Evolutionary conservation across 2,113 vertebrate species (phyloP).

Genomic region (Heterocephalus glaber): DNA sequence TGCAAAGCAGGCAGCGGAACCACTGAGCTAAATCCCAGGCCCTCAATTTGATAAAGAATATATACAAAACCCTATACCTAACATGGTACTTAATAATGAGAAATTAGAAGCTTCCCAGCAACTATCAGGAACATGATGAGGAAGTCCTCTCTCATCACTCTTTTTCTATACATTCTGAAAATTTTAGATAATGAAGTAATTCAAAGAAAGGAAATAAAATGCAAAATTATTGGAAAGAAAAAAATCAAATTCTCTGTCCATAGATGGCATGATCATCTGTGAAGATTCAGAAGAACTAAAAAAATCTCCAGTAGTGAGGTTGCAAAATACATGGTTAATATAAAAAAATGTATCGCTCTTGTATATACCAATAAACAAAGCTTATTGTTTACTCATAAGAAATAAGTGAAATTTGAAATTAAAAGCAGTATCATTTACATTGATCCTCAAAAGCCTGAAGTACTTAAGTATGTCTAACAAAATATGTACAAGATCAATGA

Average conservation of each 20-base stretch:
- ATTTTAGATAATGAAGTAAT: background rate
- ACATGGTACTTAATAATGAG: background rate
- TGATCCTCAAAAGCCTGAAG: background rate
- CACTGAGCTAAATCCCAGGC: no score
- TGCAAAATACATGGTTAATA: background rate
- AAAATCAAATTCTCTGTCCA: background rate
- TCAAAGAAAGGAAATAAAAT: background rate
- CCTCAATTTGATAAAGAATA: background rate
- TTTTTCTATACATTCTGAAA: background rate
- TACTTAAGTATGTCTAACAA: background rate
- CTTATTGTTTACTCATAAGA: background rate
- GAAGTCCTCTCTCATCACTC: background rate
- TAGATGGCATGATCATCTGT: background rate
- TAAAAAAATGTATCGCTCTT: background rate
- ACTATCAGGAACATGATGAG: background rate
- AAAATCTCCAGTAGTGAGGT: background rate
- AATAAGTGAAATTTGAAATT: background rate
- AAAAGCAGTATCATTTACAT: background rate
- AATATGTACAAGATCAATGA: background rate
- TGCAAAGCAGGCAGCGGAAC: no score
- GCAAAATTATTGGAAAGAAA: background rate
- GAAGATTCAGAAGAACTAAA: background rate
- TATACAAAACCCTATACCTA: background rate
- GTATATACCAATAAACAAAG: background rate
- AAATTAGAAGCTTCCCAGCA: background rate